Conservation (phyloP, 2,113 vertebrate species). For the Elanus axillaris region DNA sequence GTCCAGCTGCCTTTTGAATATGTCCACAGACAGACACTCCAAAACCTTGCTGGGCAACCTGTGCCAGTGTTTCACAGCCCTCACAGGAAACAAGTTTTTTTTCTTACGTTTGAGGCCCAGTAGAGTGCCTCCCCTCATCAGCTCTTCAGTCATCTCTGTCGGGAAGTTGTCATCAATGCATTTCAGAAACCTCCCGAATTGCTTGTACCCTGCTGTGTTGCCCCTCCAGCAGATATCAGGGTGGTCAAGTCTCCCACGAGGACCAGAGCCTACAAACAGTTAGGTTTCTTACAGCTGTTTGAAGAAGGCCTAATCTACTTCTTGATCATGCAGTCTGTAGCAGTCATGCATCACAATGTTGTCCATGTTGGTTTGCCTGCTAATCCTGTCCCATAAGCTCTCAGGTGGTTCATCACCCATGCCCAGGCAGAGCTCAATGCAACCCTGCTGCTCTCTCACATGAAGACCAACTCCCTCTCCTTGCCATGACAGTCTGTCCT, state of each 20-base stretch:
- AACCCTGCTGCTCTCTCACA: background rate
- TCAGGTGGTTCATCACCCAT: background rate
- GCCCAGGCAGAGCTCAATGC: background rate
- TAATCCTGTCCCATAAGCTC: background rate
- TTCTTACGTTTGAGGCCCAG: background rate
- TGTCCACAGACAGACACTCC: background rate
- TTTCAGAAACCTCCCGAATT: background rate
- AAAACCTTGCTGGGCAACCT: background rate
- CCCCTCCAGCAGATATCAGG: background rate
- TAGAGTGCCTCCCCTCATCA: background rate
- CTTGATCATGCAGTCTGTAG: background rate
- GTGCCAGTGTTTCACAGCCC: background rate
- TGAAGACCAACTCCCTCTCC: background rate
- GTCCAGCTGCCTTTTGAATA: background rate
- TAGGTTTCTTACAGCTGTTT: background rate
- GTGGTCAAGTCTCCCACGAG: background rate
- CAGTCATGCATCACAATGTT: background rate
- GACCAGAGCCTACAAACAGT: background rate
- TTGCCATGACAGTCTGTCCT: background rate
- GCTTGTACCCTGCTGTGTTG: background rate
- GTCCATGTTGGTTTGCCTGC: background rate
- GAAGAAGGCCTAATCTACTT: background rate
- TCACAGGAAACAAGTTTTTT: background rate
- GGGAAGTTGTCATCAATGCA: background rate
- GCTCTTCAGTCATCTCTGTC: background rate